Evolutionary conservation across 2,797 vertebrate species (phyloP).

Genomic region (Lepus townsendii): DNA sequence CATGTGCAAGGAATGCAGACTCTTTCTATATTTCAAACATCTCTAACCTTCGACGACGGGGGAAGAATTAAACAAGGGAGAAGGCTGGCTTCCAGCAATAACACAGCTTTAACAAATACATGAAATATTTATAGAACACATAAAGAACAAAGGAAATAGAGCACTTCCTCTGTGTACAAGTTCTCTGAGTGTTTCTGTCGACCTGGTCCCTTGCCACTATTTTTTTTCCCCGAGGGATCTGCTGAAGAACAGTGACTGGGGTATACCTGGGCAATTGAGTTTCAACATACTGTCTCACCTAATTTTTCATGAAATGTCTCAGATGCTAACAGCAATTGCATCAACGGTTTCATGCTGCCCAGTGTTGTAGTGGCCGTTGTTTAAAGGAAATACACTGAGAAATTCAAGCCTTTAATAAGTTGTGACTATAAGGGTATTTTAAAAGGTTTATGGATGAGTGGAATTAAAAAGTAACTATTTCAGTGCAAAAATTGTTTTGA

Average conservation of each 20-base stretch:
- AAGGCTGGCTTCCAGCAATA: conserved; percentile 88
- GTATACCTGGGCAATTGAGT: neutral
- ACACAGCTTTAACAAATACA: conserved; percentile 87
- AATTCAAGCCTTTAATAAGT: neutral
- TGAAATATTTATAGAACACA: conserved; percentile 88
- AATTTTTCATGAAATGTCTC: neutral
- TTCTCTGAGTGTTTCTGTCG: conserved; percentile 74
- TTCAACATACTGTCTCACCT: neutral
- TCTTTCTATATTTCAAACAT: conserved; percentile 84
- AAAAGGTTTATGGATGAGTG: too few species aligned
- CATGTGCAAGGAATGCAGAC: conserved; percentile 83
- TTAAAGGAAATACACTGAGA: neutral
- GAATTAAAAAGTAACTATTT: too few species aligned
- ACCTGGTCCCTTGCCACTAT: neutral
- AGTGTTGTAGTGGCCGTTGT: neutral
- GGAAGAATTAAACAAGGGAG: conserved; percentile 85
- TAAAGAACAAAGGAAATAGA: conserved; percentile 88
- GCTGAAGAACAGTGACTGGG: neutral
- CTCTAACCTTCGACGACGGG: conserved; percentile 82
- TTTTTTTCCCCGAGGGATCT: neutral
- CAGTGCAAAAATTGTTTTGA: too few species aligned
- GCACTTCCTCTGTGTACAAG: conserved; percentile 81
- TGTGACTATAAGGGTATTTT: neutral
- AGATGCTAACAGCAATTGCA: neutral
- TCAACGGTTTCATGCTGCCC: neutral